Evolutionary conservation across 2,113 vertebrate genomes (phyloP).

Genomic region (Microcebus lehilahytsara): DNA sequence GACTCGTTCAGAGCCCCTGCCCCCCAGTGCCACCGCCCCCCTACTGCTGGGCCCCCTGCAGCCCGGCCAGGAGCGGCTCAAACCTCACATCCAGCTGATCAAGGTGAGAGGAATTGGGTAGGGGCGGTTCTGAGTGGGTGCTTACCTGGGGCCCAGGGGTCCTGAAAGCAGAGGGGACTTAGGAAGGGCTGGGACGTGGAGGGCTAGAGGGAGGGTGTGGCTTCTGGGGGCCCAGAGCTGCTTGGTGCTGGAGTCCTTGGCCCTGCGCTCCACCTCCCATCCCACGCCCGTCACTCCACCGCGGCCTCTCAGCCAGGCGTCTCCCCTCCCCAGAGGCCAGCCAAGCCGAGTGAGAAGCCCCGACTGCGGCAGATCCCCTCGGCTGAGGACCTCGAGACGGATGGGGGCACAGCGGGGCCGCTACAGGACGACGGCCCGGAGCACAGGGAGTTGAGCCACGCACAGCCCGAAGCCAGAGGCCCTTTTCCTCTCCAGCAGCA

Average conservation of each 20-base stretch:
- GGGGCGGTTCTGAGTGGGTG: background rate
- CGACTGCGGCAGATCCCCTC: slow-evolving; percentile 94
- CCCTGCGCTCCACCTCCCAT: background rate
- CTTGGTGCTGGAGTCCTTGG: background rate
- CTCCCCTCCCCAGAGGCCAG: slow-evolving; percentile 67
- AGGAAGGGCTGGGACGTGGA: background rate
- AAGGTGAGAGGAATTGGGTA: slow-evolving; percentile 79
- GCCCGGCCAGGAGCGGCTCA: slow-evolving; percentile 85
- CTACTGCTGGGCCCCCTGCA: slow-evolving; percentile 86
- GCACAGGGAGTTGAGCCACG: slow-evolving; percentile 72
- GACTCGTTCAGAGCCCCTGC: slow-evolving; percentile 94
- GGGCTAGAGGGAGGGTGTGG: background rate
- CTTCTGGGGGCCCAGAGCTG: background rate
- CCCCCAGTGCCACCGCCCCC: slow-evolving; percentile 87
- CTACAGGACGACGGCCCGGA: slow-evolving; percentile 74
- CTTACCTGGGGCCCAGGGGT: background rate
- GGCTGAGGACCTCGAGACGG: slow-evolving; percentile 90
- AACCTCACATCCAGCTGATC: slow-evolving; percentile 86
- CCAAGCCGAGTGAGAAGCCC: slow-evolving; percentile 93
- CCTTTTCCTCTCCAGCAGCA: slow-evolving; percentile 51
- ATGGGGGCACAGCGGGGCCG: slow-evolving; percentile 80
- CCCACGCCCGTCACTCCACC: too few species aligned
- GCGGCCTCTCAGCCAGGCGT: background rate
- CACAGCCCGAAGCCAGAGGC: slow-evolving; percentile 71
- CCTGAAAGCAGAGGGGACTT: background rate